Percentiles rank a stretch among this genome's conserved stretches.
Conservation (phyloP, 53 echinoderm and acorn worm species). For the Holothuria scabra region DNA sequence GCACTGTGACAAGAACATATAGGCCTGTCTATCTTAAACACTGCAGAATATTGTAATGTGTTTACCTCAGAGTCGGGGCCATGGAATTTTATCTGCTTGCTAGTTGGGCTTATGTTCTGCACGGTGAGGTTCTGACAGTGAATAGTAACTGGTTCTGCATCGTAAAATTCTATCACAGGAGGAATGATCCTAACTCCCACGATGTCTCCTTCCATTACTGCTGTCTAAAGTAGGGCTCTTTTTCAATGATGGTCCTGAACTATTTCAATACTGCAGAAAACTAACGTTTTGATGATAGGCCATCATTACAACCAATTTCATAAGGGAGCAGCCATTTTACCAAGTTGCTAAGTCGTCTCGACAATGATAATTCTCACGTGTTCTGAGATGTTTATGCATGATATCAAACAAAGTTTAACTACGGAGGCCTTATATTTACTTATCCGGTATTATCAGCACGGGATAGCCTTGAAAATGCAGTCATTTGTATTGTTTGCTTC, state of each 20-base stretch:
- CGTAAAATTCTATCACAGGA: slow-evolving; percentile 93
- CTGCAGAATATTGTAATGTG: too few species aligned
- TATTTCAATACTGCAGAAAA: too few species aligned
- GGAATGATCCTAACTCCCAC: slow-evolving; percentile 95
- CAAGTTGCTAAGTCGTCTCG: background rate
- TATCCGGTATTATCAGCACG: too few species aligned
- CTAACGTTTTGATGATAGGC: too few species aligned
- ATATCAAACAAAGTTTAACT: background rate
- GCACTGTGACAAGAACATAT: too few species aligned
- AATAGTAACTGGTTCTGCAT: slow-evolving; percentile 83
- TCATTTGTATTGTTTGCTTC: too few species aligned
- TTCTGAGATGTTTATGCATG: background rate
- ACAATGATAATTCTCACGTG: background rate
- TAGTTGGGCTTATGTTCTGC: slow-evolving; percentile 89
- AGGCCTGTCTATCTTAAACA: too few species aligned
- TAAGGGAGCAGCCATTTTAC: slow-evolving; percentile 28
- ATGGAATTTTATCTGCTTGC: slow-evolving; percentile 93
- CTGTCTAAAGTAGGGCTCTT: background rate
- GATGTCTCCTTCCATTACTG: slow-evolving; percentile 87
- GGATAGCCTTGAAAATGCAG: too few species aligned
- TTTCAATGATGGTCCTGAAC: too few species aligned
- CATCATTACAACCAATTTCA: too few species aligned
- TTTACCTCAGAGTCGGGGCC: slow-evolving; percentile 88
- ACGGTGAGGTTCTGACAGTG: slow-evolving; percentile 84
- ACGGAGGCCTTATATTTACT: too few species aligned